Evolutionary conservation across 2,113 vertebrate genomes (phyloP).

Genomic region (Elephantulus edwardii): DNA sequence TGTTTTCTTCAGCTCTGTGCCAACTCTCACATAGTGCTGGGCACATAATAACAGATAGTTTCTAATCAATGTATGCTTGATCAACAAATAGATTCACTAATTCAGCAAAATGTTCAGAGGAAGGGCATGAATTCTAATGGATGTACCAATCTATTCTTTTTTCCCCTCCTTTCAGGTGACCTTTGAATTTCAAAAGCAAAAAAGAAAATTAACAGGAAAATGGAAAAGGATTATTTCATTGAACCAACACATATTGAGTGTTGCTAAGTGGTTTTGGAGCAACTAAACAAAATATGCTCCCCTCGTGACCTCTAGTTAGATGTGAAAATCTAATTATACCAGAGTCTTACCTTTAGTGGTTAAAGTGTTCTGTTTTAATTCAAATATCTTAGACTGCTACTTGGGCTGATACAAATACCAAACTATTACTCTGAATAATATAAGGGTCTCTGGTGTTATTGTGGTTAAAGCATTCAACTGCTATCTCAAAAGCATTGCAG

Average conservation of each 20-base stretch:
- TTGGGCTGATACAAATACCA: no score
- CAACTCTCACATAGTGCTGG: not conserved
- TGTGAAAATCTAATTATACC: constrained; percentile 7
- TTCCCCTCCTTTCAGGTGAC: constrained; percentile 34
- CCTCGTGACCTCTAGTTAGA: not conserved
- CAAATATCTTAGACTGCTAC: constrained; percentile 9
- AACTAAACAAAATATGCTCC: not conserved
- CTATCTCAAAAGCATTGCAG: no score
- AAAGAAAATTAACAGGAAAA: constrained; percentile 39
- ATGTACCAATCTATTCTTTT: not conserved
- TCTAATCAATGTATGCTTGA: not conserved
- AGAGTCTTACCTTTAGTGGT: constrained; percentile 15
- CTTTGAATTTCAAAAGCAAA: constrained; percentile 58
- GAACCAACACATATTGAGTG: constrained; percentile 23
- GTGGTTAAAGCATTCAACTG: no score
- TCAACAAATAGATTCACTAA: constrained; percentile 46
- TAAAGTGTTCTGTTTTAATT: constrained; percentile 36
- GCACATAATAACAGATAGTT: constrained; percentile 21
- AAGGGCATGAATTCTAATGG: constrained; percentile 30
- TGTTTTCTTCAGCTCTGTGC: constrained; percentile 12
- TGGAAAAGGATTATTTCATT: constrained; percentile 32
- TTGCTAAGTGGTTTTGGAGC: constrained; percentile 37
- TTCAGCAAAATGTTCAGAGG: constrained; percentile 39
- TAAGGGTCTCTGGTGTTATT: no score
- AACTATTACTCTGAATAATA: constrained; percentile 11